Conservation (phyloP, 2,888 invertebrate genomes). For the Pristionchus fissidentatus region DNA sequence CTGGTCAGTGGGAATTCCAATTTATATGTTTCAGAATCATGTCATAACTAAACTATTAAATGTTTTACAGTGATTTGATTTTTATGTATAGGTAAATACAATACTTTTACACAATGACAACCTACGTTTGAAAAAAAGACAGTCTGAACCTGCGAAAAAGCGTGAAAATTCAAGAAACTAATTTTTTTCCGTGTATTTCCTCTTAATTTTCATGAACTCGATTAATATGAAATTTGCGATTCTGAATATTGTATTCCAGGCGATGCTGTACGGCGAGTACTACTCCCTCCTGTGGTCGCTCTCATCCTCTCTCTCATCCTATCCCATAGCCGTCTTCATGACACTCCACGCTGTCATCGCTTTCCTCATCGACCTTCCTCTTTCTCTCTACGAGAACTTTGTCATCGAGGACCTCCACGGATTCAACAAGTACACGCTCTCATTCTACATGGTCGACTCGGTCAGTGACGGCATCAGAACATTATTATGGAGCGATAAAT, state of each 20-base stretch:
- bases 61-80: not conserved
- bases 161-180: too few species aligned
- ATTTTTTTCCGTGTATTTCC: not conserved
- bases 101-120: not conserved
- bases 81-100: not conserved
- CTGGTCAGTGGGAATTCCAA: too few species aligned
- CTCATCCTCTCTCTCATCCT: not conserved
- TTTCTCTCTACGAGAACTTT: conserved; percentile 90
- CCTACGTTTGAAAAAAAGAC: too few species aligned
- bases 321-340: not conserved
- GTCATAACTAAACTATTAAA: too few species aligned
- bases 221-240: too few species aligned
- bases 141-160: too few species aligned
- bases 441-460: conserved; percentile 92
- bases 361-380: conserved; percentile 81
- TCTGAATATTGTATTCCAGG: too few species aligned
- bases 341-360: not conserved
- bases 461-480: too few species aligned
- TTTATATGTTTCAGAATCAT: too few species aligned
- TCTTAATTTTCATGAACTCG: not conserved
- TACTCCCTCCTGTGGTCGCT: not conserved
- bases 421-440: conserved; percentile 94
- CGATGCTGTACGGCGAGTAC: not conserved
- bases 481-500: too few species aligned
- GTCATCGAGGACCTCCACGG: conserved; percentile 94